Conservation (phyloP, 2,797 vertebrate genomes). For the Columba guinea region DNA sequence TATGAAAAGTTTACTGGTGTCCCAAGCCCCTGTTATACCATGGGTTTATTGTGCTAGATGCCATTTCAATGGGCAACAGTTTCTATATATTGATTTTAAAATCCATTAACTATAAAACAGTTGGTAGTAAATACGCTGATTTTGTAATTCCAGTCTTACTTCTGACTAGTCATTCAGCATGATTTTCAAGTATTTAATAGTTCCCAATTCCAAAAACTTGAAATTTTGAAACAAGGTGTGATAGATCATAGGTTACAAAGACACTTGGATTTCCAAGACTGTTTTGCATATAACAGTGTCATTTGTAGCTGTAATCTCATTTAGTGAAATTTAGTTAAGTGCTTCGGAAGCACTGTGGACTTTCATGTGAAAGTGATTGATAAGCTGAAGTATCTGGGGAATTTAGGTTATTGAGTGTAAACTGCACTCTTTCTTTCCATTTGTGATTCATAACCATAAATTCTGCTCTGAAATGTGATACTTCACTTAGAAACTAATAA, state of each 20-base stretch:
- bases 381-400: background rate
- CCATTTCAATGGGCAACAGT: background rate
- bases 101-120: background rate
- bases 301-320: background rate
- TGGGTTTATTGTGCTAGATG: background rate
- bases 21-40: fast-evolving
- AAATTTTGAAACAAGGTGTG: background rate
- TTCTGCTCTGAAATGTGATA: background rate
- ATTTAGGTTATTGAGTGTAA: background rate
- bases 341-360: background rate
- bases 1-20: background rate
- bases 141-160: background rate
- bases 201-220: background rate
- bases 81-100: background rate
- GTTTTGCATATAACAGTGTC: background rate
- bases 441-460: background rate
- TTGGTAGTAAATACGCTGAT: background rate
- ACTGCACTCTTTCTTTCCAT: background rate
- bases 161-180: background rate
- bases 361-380: fast-evolving
- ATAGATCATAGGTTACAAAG: background rate
- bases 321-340: background rate
- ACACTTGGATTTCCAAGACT: background rate
- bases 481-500: background rate
- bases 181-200: background rate